Base-by-base conservation (phyloP, 1,140 invertebrate genomes). In the Drosophila rhopaloa region DNA sequence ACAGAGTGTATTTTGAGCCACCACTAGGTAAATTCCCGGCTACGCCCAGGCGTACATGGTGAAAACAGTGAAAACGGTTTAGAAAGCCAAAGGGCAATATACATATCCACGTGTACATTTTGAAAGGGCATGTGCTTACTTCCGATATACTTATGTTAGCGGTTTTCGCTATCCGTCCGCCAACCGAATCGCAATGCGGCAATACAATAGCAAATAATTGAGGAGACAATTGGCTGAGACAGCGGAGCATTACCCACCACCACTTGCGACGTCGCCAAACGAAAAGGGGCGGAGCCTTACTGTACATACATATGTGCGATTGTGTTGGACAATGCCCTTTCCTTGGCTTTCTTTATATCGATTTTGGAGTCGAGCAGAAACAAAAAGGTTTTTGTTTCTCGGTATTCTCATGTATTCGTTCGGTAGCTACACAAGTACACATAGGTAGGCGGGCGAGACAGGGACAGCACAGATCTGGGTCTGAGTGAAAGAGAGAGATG, bases 171-270 rank as follows among this genome's bases (percentile, higher is more conserved):
- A 38, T 47, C 40, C 61, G 40, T 51, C 51, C 50, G 47, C 84
- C 84, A 88, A 88, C 84, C 68, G 77, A 75, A 84, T 75, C 68
- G 57, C 65, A 61, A 68, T 80, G 46, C 50, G 29, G 44, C 50
- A 44, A 32, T 55, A 88, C 79, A 86, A 83, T 86, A 56, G 43
- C 55, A 88, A 80, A 78, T 76, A 84, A 75, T 81, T 84, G 85
- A 71, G 57, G 59, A 90, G 70, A 89, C 84, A 89, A 89, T 89
- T 89, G 84, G 84, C 77, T 67, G 76, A 89, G 48, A 68, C 76
- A 78, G 54, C 68, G 47, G 46, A 46, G 65, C 84, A 76, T 66
- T 89, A 77, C 77, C 84, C 76, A 86, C 79, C 68, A 81, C 51
- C 53, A 55, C 27, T 24, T 41, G 32, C 29, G 14, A 43, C 46